Evolutionary conservation across 2,888 invertebrate genomes (phyloP), one percentile per base, ranked within the genome.

Genomic region (Latrodectus elegans): DNA sequence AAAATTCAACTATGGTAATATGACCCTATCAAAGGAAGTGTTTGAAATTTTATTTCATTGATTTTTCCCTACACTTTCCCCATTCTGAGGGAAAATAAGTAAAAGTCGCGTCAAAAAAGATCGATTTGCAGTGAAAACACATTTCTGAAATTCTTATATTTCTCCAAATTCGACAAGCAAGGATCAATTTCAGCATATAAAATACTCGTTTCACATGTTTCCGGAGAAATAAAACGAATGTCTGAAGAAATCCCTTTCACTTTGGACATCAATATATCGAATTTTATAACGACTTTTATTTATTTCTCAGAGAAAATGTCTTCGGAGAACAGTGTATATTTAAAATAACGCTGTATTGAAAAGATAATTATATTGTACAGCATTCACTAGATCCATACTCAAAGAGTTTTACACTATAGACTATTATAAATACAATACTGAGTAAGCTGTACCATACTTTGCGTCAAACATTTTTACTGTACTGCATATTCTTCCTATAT

Each of bases 181-280:
- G 60, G 10, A 60, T 60, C 60, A 60, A 17, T 65, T 77, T 67
- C 51, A 14, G 76, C 52, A 67, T 77, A 67, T 67, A 77, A 51
- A 77, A 65, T 51, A 51, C 65, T 51, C n/a, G 51, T 65, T 77
- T 67, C 17, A 38, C 14, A 51, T 71, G 49, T 49, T n/a, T 71
- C 17, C 12, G 22, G 22, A 22, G 26, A 68, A 12, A 51, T 22
- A 6, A 38, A 72, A 49, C 4, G 52, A 60, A 60, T 60, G n/a
- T 60, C n/a, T 6, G n/a, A 60, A 15, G n/a, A 60, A 60, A 0
- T 11, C 6, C 4, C n/a, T 60, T 60, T 8, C 60, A 60, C n/a
- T 60, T n/a, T 38, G 0, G 38, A 38, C 6, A 38, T 38, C 38
- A 6, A 38, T 38, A 38, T 38, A 2, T 38, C 38, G 38, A 38